Percentiles rank a stretch among this genome's conserved stretches.
phyloP scores from a whole-genome alignment of 1,140 invertebrate species.

The Temnothorax nylanderi region DNA sequence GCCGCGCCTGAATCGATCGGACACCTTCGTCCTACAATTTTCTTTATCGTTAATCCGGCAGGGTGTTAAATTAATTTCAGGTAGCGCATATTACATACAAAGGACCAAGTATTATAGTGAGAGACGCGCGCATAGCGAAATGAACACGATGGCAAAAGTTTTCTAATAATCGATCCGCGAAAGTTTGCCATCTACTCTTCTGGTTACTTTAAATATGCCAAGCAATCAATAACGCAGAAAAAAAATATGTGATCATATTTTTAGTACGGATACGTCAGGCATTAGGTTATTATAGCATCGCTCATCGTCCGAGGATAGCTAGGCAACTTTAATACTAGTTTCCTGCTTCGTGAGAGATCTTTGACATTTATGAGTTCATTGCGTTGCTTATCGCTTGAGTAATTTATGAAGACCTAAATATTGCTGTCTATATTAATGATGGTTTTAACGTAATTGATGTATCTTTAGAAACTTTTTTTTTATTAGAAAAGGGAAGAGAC shows the following conservation, averaged over 20 bases:
- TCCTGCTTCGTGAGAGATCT: neutral
- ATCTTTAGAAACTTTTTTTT: neutral
- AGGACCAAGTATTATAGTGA: neutral
- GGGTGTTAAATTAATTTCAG: conserved; percentile 63
- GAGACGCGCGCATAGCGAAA: neutral
- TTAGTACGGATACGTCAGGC: neutral
- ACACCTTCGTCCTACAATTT: conserved; percentile 40
- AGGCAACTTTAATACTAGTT: neutral
- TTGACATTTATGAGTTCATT: conserved; percentile 33
- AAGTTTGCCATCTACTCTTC: neutral
- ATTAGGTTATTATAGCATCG: conserved; percentile 22
- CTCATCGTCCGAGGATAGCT: neutral
- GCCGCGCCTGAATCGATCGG: conserved; percentile 58
- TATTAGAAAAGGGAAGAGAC: neutral
- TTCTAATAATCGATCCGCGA: conserved; percentile 40
- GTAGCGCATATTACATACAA: neutral
- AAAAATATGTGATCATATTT: conserved; percentile 29
- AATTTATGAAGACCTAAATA: neutral
- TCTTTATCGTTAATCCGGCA: conserved; percentile 39
- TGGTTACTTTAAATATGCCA: neutral
- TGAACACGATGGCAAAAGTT: neutral
- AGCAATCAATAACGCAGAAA: neutral
- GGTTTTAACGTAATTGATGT: neutral
- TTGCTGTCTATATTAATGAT: neutral
- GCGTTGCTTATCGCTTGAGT: neutral